phyloP scores from a whole-genome alignment of 2,113 vertebrate species.

The Dasyornis broadbenti region DNA sequence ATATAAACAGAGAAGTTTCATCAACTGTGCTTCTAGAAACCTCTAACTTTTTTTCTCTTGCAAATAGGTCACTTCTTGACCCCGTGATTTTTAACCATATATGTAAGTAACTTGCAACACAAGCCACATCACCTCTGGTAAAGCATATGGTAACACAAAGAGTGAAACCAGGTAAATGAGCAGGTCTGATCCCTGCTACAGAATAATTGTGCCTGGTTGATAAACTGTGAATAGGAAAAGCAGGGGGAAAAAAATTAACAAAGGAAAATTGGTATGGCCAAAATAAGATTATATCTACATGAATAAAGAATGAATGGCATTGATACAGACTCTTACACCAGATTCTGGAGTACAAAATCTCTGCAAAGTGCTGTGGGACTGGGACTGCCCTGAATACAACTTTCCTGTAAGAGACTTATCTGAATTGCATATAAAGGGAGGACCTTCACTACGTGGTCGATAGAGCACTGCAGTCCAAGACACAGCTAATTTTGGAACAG shows the following conservation, averaged over 20 bases:
- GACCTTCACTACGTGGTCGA: not conserved
- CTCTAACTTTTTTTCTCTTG: not conserved
- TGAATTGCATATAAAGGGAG: not conserved
- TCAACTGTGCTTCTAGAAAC: not conserved
- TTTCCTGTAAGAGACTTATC: not conserved
- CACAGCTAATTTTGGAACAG: not conserved
- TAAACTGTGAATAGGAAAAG: not conserved
- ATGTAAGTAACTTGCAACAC: not conserved
- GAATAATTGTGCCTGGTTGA: not conserved
- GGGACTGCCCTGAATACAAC: not conserved
- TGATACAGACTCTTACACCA: not conserved
- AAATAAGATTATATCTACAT: not conserved
- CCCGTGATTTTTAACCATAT: not conserved
- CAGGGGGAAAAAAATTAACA: too few species aligned
- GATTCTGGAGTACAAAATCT: not conserved
- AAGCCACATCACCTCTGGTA: not conserved
- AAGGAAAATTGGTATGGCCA: not conserved
- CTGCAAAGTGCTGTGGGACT: not conserved
- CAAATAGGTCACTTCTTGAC: not conserved
- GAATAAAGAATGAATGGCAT: not conserved
- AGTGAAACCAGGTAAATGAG: not conserved
- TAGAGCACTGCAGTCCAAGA: not conserved
- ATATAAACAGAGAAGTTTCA: not conserved
- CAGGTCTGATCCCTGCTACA: not conserved
- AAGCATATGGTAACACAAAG: not conserved